phyloP scores from a whole-genome alignment of 2,888 invertebrate genomes.

The Ariolimax columbianus region DNA sequence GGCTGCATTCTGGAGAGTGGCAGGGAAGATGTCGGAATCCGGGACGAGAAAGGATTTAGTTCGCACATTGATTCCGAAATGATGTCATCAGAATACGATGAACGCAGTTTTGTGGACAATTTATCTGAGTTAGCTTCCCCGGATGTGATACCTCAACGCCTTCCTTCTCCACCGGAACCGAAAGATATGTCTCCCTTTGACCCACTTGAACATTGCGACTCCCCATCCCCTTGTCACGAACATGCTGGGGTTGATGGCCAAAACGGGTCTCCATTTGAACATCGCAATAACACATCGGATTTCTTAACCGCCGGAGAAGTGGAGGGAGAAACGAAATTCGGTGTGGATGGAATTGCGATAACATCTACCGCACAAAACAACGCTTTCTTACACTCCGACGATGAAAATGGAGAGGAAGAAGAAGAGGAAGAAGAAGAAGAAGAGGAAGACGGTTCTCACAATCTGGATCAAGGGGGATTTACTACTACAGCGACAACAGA shows the following conservation, averaged over 20 bases:
- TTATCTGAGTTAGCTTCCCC: slow-evolving; percentile 33
- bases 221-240: slow-evolving; percentile 1
- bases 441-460: slow-evolving; percentile 39
- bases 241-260: slow-evolving; percentile 14
- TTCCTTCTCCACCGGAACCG: slow-evolving; percentile 46
- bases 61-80: neutral
- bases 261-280: slow-evolving; percentile 5
- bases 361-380: slow-evolving; percentile 27
- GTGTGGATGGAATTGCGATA: slow-evolving; percentile 42
- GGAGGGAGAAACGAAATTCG: slow-evolving; percentile 48
- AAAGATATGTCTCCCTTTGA: slow-evolving; percentile 27
- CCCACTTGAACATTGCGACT: slow-evolving; percentile 15
- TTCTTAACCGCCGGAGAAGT: slow-evolving; percentile 42
- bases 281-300: slow-evolving; percentile 12
- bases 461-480: slow-evolving; percentile 22
- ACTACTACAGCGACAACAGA: slow-evolving; percentile 29
- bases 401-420: slow-evolving; percentile 42
- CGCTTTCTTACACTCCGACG: slow-evolving; percentile 40
- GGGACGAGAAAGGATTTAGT: neutral
- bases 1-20: slow-evolving; percentile 8
- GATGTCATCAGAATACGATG: slow-evolving; percentile 12
- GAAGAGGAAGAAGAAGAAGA: slow-evolving; percentile 40
- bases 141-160: slow-evolving; percentile 41
- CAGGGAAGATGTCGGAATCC: neutral
- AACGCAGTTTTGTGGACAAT: slow-evolving; percentile 39